Conservation (phyloP, 2,888 invertebrate genomes). For the Lochmaea capreae region DNA sequence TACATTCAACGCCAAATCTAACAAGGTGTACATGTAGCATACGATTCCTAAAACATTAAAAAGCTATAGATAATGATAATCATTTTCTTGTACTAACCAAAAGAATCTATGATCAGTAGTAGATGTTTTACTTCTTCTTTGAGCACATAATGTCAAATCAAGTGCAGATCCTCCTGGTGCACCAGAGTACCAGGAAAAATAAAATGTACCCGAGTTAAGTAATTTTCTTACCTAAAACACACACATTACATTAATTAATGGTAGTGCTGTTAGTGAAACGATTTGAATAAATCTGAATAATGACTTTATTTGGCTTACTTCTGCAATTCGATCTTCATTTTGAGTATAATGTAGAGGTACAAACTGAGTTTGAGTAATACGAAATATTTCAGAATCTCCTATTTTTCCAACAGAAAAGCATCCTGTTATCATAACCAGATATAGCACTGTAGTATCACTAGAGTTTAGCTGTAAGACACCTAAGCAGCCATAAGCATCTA, state of each 20-base stretch:
- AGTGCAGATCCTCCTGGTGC: constrained; percentile 65
- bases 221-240: constrained; percentile 77
- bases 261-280: no score
- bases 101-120: constrained; percentile 96
- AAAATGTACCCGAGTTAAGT: constrained; percentile 98
- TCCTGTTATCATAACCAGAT: constrained; percentile 93
- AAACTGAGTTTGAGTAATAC: constrained; percentile 93
- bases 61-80: constrained; percentile 2
- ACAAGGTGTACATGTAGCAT: constrained; percentile 94
- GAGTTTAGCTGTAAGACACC: constrained; percentile 92
- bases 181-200: constrained; percentile 84
- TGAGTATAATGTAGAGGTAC: constrained; percentile 84
- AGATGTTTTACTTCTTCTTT: constrained; percentile 83
- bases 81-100: constrained; percentile 72
- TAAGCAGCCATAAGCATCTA: constrained; percentile 96
- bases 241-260: not conserved
- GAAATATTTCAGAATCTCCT: constrained; percentile 93
- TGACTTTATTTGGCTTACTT: constrained; percentile 61
- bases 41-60: constrained; percentile 77
- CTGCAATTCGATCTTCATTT: constrained; percentile 72
- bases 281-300: no score
- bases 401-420: constrained; percentile 98
- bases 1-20: constrained; percentile 90
- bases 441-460: constrained; percentile 85
- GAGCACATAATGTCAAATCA: constrained; percentile 95